Percentiles rank a stretch among this genome's conserved stretches.
Conservation (phyloP, 2,888 invertebrate genomes). For the Chaetogeoica ovagalla region DNA sequence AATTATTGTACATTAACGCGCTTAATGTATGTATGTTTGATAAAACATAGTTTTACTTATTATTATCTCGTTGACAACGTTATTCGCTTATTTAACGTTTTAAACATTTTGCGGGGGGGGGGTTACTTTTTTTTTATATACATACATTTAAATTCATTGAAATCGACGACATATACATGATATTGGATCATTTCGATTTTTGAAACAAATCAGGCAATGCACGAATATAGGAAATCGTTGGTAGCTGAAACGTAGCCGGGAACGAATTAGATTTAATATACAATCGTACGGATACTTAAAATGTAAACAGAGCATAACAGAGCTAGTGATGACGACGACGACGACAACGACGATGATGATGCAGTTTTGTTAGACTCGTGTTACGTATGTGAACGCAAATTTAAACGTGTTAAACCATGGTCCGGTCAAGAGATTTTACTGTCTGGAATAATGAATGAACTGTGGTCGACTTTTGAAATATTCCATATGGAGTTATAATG, state of each 20-base stretch:
- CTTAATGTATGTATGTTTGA: too few relatives aligned
- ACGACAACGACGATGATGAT: constrained; percentile 17
- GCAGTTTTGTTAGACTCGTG: too few relatives aligned
- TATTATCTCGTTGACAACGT: too few relatives aligned
- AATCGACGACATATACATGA: background rate
- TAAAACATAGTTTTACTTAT: too few relatives aligned
- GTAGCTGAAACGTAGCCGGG: background rate
- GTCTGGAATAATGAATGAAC: too few relatives aligned
- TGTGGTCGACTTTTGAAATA: too few relatives aligned
- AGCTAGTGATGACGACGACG: background rate
- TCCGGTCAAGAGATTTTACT: too few relatives aligned
- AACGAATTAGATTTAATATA: constrained; percentile 15
- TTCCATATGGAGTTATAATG: too few relatives aligned
- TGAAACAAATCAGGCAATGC: background rate
- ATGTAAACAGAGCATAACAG: constrained; percentile 39
- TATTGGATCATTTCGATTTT: background rate
- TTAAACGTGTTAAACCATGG: background rate
- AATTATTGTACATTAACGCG: too few relatives aligned
- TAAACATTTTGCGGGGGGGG: too few relatives aligned
- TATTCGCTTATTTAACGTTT: too few relatives aligned
- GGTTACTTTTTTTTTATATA: too few relatives aligned
- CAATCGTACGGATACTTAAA: constrained; percentile 10
- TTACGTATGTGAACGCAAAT: background rate
- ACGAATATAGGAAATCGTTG: constrained; percentile 21
- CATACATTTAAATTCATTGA: background rate